Base-by-base conservation (phyloP, 1,140 invertebrate species). In the Periplaneta americana region DNA sequence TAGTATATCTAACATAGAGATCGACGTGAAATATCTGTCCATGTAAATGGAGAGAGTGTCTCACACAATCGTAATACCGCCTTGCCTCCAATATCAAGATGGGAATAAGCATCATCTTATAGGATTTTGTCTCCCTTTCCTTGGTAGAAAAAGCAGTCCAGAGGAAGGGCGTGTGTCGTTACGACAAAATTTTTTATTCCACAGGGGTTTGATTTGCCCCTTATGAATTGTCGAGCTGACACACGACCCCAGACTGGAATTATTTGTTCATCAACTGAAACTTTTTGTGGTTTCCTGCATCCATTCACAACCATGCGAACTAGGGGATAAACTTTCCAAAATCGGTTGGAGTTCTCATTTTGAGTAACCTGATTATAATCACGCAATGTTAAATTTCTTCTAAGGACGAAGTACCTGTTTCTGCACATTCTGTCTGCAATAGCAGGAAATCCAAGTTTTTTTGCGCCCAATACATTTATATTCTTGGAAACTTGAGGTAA, bases 221-320 rank as follows among this genome's bases (percentile, higher is more conserved):
- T 39, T 1, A 83, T 80, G 48, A 74, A 81, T 34, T 82, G 80
- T 32, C 57, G n/a, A 48, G 35, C 32, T 11, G 13, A 5, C 11
- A 78, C 57, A n/a, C 32, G 36, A 18, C 80, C 66, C 28, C 36
- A 39, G 79, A 82, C 81, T 31, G 80, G 82, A 15, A 83, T 78
- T 77, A 83, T 83, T 48, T 83, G 80, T 66, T 83, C 82, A 78
- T 83, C 82, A 74, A 83, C 79, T 5, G 75, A 78, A 11, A 83
- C 57, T n/a, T 57, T 18, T 36, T 35, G 18, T 74, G 80, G 79
- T 17, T 79, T 78, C 28, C 36, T 48, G 80, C 80, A 81, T 8
- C 36, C 80, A 35, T 33, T 75, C n/a, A n/a, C n/a, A n/a, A n/a
- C n/a, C n/a, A n/a, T n/a, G n/a, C n/a, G n/a, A n/a, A n/a, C n/a